Evolutionary conservation across 2,113 vertebrate species (phyloP), one percentile per base, ranked within the genome.

Genomic region (Cottus gobio): DNA sequence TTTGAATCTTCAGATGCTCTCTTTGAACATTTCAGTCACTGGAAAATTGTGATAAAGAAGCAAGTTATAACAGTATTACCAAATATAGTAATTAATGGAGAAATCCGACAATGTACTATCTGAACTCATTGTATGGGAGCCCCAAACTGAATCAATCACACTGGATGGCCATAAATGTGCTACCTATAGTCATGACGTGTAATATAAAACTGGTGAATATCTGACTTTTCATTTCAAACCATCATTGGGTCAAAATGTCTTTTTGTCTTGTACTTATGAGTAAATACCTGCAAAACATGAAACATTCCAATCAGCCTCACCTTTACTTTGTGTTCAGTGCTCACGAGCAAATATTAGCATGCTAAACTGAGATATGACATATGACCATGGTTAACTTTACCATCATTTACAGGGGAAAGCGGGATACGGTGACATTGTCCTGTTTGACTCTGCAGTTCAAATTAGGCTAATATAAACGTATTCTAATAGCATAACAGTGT

Each of bases 1-100:
- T 60, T 66, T 67, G 58, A n/a, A 60, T 60, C 39, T 54, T 72
- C 5, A 70, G 58, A 63, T 44, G 36, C 28, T 48, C 62, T 36
- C 64, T 81, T 70, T 83, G 24, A 28, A 57, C 48, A 74, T 6
- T 12, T 11, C 16, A 20, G 48, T 30, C 8, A 26, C 26, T 28
- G 15, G 12, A 65, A 66, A 42, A 58, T 0, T 7, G 22, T 26
- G 9, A 46, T 5, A n/a, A 7, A 44, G 15, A 39, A 30, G 36
- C 30, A 24, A 50, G 16, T n/a, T 36, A 36, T 34, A 8, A 46
- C 44, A 15, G 16, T 15, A 13, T 30, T 31, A 13, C n/a, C 2
- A 56, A n/a, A 24, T 34, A 7, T 22, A 61, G 22, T n/a, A 20
- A 28, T 24, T 7, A 2, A 34, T 39, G 9, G 28, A n/a, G 36